Evolutionary conservation across 2,797 vertebrate species (phyloP), one percentile per base, ranked within the genome.

Genomic region (Salarias fasciatus): DNA sequence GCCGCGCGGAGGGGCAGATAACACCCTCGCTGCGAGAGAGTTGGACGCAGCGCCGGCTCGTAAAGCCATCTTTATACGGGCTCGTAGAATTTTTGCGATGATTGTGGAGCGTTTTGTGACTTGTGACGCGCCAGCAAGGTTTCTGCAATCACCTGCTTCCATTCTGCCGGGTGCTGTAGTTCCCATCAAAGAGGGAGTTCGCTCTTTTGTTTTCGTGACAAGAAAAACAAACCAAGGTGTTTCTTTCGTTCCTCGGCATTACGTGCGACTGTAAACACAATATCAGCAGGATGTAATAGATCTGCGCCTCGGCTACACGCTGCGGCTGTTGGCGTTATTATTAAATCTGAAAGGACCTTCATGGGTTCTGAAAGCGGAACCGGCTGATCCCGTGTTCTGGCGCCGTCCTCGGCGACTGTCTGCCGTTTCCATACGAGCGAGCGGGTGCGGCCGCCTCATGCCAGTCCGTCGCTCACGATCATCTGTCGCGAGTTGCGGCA

Each of bases 401-500:
- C 59, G 41, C n/a, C n/a, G n/a, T n/a, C n/a, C n/a, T n/a, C n/a
- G n/a, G n/a, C n/a, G n/a, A n/a, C n/a, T n/a, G n/a, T n/a, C n/a
- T n/a, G n/a, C n/a, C 41, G 59, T 47, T 45, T 42, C 24, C 70
- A 51, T 43, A 2, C 14, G 49, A 33, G 46, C 41, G 58, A 18
- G 45, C 51, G 52, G 33, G 51, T 40, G 43, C 53, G 43, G 47
- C 48, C 18, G 44, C 29, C 63, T 79, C 74, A 55, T 57, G 79
- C 63, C 75, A 49, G 67, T 85, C 69, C 56, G 74, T 75, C 8
- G 24, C 29, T 76, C 85, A 82, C 69, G 81, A 85, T 89, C 79
- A 73, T 87, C 83, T 77, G 65, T 82, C 77, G 84, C 76, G 80
- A 78, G n/a, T 61, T 47, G 69, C 1, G 68, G 79, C 71, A 62